These are phyloP conservation scores for Oscheius sp. DNA, from an alignment of 2,888 invertebrate species.

Conservation along the genomic window DNA sequence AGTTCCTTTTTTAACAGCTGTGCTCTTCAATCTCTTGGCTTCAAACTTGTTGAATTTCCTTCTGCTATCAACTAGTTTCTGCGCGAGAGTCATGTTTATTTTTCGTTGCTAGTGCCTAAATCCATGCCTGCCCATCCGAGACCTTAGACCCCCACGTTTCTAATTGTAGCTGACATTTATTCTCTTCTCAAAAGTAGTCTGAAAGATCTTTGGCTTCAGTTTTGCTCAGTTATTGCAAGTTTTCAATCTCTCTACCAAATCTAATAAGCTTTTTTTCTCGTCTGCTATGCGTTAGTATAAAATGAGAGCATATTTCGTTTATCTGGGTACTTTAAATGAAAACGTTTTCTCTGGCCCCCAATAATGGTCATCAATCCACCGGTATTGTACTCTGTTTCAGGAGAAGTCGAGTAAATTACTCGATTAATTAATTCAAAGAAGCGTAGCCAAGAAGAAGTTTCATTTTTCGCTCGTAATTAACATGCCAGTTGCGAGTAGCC, in stretches of 20 bases:
- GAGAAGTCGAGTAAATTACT: too few relatives aligned
- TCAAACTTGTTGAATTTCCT: neutral
- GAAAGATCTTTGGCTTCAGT: neutral
- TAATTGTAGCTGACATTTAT: constrained; percentile 16
- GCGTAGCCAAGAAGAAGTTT: neutral
- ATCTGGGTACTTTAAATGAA: neutral
- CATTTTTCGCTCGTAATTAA: constrained; percentile 16
- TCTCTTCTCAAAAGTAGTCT: neutral
- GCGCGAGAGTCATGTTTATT: constrained; percentile 32
- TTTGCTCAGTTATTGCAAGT: too few relatives aligned
- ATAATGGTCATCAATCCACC: too few relatives aligned
- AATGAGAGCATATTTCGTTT: too few relatives aligned
- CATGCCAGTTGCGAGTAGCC: neutral
- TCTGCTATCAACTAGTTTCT: neutral
- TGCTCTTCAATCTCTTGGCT: neutral
- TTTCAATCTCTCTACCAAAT: neutral
- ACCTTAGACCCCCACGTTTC: constrained; percentile 4
- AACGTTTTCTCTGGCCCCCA: too few relatives aligned
- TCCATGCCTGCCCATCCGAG: neutral
- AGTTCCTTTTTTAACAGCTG: too few relatives aligned
- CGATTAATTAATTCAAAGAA: too few relatives aligned
- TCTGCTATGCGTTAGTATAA: too few relatives aligned
- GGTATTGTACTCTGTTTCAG: too few relatives aligned
- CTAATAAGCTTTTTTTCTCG: neutral
- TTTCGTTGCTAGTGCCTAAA: constrained; percentile 27